phyloP scores from a whole-genome alignment of 2,113 vertebrate species.

The Dermatemys mawii region DNA sequence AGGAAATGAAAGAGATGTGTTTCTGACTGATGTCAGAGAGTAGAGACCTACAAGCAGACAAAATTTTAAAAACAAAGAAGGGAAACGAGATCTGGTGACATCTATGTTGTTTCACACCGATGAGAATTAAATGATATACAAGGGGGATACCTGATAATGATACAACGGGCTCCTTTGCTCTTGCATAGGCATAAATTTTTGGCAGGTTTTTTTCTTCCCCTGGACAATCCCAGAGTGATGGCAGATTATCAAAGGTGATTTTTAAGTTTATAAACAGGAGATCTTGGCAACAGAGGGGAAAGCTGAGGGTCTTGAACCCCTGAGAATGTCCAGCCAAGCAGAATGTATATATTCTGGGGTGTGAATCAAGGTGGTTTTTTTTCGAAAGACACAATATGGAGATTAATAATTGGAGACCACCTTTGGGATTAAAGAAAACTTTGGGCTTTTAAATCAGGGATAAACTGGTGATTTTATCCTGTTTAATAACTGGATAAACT shows the following conservation, averaged over 20 bases:
- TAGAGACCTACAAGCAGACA: neutral
- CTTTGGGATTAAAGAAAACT: conserved; percentile 36
- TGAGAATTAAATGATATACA: neutral
- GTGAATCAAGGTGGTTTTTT: neutral
- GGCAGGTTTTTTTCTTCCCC: neutral
- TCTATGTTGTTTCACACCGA: neutral
- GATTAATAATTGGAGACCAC: conserved; percentile 37
- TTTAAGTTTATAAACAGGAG: conserved; percentile 39
- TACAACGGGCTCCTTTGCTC: neutral
- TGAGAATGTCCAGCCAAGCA: conserved; percentile 34
- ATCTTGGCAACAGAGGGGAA: neutral
- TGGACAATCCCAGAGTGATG: neutral
- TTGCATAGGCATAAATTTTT: neutral
- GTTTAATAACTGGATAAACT: too few relatives aligned
- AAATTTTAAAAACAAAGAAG: neutral
- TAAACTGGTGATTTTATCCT: neutral
- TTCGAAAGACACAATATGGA: conserved; percentile 22
- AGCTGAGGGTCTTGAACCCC: neutral
- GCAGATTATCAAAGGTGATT: neutral
- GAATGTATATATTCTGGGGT: conserved; percentile 53
- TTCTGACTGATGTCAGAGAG: conserved; percentile 24
- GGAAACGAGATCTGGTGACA: neutral
- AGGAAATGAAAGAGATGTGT: neutral
- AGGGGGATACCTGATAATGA: neutral
- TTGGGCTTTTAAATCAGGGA: neutral